Evolutionary conservation across 1,140 invertebrate species (phyloP), one percentile per base, ranked within the genome.

Genomic region (Cyrtorhinus lividipennis): DNA sequence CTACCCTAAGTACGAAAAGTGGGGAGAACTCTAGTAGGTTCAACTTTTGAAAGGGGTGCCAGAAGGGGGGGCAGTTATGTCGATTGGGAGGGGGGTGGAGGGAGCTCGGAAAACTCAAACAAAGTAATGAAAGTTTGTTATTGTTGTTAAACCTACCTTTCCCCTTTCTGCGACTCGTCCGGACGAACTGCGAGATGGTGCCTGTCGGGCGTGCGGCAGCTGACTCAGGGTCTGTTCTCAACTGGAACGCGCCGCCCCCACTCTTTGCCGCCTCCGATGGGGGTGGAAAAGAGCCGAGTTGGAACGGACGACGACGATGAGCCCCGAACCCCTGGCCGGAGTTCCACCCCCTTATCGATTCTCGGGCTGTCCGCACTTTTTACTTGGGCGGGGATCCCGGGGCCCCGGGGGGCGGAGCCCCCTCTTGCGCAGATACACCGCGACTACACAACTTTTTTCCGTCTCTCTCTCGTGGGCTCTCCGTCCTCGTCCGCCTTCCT

Each of bases 71-170:
- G 58, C 24, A n/a, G 25, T 2, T 24, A 30, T 24, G n/a, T 24
- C 24, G 24, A 26, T 15, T 26, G 26, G n/a, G 24, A 15, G 58
- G 23, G n/a, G 27, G 27, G 58, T 24, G 15, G 58, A 3, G n/a
- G 25, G 25, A 56, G 56, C 27, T 59, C 24, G 38, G 58, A 59
- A 59, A 59, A 59, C 58, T 59, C 58, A 59, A 59, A 59, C 58
- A 59, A 59, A 59, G 58, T 59, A 59, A 59, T 59, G 58, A 59
- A 59, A 59, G 58, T 59, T 59, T 59, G 58, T 59, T 59, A 59
- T 59, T 59, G 56, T 58, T 58, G 58, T 59, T 59, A 59, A 53
- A 53, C 48, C 20, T 53, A 53, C 48, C 48, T 53, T 53, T 53
- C 20, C 20, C 48, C 48, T 20, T 20, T 22, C 18, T 22, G 10